phyloP scores from a whole-genome alignment of 2,797 vertebrate genomes.

The Mallotus villosus region DNA sequence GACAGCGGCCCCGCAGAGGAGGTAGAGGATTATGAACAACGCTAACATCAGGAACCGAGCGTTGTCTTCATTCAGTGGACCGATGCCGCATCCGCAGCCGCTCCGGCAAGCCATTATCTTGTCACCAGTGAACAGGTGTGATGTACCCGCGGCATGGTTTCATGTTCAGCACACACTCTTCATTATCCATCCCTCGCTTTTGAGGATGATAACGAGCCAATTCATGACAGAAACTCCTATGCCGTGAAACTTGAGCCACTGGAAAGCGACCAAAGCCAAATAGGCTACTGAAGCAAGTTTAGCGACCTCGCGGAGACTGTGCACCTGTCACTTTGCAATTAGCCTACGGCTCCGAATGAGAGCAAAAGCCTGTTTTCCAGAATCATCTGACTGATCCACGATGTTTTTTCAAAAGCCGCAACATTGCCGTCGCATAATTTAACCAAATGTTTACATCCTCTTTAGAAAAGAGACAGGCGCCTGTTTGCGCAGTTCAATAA shows the following conservation, averaged over 20 bases:
- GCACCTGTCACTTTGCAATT: conserved; percentile 9
- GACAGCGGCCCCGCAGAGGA: conserved; percentile 89
- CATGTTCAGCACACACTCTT: conserved; percentile 28
- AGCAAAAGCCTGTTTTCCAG: too few species aligned
- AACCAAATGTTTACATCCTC: too few species aligned
- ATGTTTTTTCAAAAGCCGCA: too few species aligned
- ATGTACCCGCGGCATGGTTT: conserved; percentile 54
- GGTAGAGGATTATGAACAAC: conserved; percentile 83
- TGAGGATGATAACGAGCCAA: not conserved
- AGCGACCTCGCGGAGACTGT: not conserved
- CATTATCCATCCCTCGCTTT: conserved; percentile 18
- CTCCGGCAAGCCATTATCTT: conserved; percentile 80
- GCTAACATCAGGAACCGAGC: conserved; percentile 89
- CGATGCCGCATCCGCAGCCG: conserved; percentile 77
- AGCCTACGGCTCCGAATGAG: too few species aligned
- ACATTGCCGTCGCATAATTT: too few species aligned
- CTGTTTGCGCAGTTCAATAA: too few species aligned
- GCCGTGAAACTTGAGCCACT: not conserved
- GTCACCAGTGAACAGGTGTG: conserved; percentile 44
- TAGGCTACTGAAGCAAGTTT: not conserved
- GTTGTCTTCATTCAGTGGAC: conserved; percentile 87
- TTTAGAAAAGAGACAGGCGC: too few species aligned
- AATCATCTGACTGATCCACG: too few species aligned
- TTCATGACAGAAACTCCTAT: conserved; percentile 25
- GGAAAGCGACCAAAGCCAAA: not conserved